Base-by-base conservation (phyloP, 2,113 vertebrate species). In the Calypte anna region DNA sequence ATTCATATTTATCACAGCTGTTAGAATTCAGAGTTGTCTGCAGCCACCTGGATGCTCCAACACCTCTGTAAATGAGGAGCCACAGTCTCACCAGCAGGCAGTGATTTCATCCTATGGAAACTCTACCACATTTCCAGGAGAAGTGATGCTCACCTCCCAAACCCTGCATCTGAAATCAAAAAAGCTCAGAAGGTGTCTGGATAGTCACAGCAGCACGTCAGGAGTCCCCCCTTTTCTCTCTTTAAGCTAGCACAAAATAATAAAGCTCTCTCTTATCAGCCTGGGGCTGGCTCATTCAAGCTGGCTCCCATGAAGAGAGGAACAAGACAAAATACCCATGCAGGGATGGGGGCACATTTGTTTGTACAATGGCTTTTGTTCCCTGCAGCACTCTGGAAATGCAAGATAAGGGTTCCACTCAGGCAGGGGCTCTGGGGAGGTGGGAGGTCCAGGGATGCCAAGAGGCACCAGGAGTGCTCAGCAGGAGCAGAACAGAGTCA, bases 331-430 rank as follows among this genome's bases (percentile, higher is more conserved):
- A 94, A 92, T 25, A 62, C 18, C 40, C 70, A 78, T 6, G 76
- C 40, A 82, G 74, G 55, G n/a, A 72, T 44, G 31, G 57, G 57
- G 51, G 33, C 72, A 38, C 43, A 72, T 88, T 88, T 92, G 54
- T 76, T 90, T 90, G 50, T 25, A 74, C 58, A 79, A 79, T 63
- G 55, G 43, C 22, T 89, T 95, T 86, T 87, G 88, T 82, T 88
- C 66, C 51, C 51, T 1, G 19, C 51, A 84, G 68, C 91, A 94
- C 80, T 72, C 88, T 75, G 95, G 90, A 93, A 96, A 83, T 30
- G 48, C 82, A 83, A 97, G 97, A 95, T 96, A 96, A 97, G 72
- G 58, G 19, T 38, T 92, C 88, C 75, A 82, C 58, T 73, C 79
- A 54, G 55, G 44, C 91, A 82, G 55, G 79, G 75, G 31, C 79